A percentile compares a stretch with the other conserved stretches of the same genome.
phyloP scores from a whole-genome alignment of 1,140 invertebrate species.

The Sarcophaga bullata region DNA sequence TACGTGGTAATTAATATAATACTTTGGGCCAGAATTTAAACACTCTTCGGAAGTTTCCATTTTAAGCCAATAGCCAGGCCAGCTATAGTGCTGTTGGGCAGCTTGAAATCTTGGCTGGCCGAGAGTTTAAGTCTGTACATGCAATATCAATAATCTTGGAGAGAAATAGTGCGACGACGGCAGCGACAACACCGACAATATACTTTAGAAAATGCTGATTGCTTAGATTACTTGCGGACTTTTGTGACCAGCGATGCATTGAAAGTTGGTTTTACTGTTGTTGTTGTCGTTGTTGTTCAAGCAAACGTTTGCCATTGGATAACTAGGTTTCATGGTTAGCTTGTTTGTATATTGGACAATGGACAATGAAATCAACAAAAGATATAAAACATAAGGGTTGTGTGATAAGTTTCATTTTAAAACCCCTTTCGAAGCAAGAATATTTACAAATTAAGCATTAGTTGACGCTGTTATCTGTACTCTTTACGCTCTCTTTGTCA shows the following conservation, averaged over 20 bases:
- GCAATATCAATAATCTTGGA: too few species aligned
- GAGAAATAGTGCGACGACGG: neutral
- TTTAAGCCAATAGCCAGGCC: neutral
- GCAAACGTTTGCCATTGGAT: neutral
- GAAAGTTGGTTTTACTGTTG: neutral
- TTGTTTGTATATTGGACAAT: neutral
- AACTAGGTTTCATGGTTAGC: slow-evolving; percentile 1
- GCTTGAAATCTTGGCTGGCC: too few species aligned
- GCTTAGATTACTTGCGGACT: slow-evolving; percentile 36
- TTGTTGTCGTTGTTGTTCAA: neutral
- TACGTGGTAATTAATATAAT: slow-evolving; percentile 26
- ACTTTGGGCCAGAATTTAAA: neutral
- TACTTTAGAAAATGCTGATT: slow-evolving; percentile 28
- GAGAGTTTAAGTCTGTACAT: too few species aligned
- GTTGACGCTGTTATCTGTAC: neutral
- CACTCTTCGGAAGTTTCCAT: neutral
- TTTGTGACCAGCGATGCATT: slow-evolving; percentile 30
- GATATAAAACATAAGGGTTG: too few species aligned
- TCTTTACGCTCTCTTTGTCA: too few species aligned
- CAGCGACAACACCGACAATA: neutral
- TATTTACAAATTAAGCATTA: neutral
- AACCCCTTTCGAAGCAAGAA: too few species aligned
- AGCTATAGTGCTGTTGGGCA: neutral
- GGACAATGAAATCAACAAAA: too few species aligned
- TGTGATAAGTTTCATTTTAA: neutral